A percentile compares a stretch with the other conserved stretches of the same genome.
Conservation (phyloP, 1,140 invertebrate genomes). For the Bombus consobrinus region DNA sequence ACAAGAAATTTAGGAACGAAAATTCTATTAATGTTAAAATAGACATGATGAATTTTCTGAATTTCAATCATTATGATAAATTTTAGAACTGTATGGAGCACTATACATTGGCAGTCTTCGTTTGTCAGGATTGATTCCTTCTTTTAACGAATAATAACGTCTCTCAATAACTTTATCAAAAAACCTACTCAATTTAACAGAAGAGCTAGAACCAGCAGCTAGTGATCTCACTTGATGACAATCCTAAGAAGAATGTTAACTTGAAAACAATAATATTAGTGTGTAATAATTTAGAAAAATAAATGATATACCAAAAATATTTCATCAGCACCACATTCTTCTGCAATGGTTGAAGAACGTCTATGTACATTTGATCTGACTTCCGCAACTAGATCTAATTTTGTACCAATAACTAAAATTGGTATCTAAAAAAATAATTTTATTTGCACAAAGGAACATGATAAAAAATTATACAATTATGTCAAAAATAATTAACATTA, state of each 20-base stretch:
- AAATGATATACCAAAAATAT: constrained; percentile 88
- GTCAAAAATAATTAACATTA: constrained; percentile 66
- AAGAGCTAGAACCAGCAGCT: constrained; percentile 95
- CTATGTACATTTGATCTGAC: constrained; percentile 85
- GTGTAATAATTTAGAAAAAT: constrained; percentile 10
- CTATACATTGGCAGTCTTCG: constrained; percentile 82
- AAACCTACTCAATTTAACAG: constrained; percentile 95
- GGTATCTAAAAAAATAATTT: constrained; percentile 87
- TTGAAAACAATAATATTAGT: constrained; percentile 39
- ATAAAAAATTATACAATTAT: neutral
- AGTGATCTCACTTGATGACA: constrained; percentile 91
- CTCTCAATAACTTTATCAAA: constrained; percentile 96
- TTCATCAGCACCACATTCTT: constrained; percentile 97
- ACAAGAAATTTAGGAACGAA: neutral
- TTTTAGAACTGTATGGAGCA: constrained; percentile 82
- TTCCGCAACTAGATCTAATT: constrained; percentile 92
- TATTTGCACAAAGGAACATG: neutral
- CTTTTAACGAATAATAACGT: constrained; percentile 84
- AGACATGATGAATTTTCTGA: neutral
- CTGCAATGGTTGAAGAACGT: constrained; percentile 90
- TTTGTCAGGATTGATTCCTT: constrained; percentile 82
- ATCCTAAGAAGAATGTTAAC: constrained; percentile 82
- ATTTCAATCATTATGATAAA: constrained; percentile 85
- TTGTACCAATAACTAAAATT: constrained; percentile 96
- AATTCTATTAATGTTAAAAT: neutral